Evolutionary conservation across 2,113 vertebrate genomes (phyloP), one percentile per base, ranked within the genome.

Genomic region (Rhagologus leucostigma): DNA sequence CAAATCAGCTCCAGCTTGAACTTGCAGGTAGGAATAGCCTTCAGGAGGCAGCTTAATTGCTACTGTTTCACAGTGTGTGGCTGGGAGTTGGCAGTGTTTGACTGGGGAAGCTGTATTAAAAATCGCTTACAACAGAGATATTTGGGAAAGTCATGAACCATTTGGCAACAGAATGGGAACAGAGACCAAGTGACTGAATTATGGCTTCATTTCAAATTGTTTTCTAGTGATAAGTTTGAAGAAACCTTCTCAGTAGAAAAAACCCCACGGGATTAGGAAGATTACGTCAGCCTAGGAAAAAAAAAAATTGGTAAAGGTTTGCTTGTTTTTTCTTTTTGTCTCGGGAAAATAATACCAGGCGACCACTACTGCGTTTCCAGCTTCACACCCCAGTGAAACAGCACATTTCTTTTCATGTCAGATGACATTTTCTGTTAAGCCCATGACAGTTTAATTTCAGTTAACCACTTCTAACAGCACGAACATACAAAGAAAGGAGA

Each of bases 381-480:
- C 84, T 91, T 78, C 67, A 49, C 20, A 75, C 87, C 46, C 59
- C 57, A 76, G 52, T 91, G 69, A 81, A 93, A 12, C 41, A 73
- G 70, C 11, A 59, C 56, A 29, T 85, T 96, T 90, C 79, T 93
- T 96, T 94, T 97, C 69, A 89, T 87, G 92, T 84, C 73, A 88
- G 69, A 93, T 95, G 94, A 93, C 97, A 97, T 92, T 94, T 96
- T 90, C 73, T 93, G 96, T 92, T 95, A 90, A 96, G 91, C 63
- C 83, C 50, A 35, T 97, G 97, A 97, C 95, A 97, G 74, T 94
- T 97, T 97, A 97, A 97, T 97, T 97, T 95, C 78, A 95, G 87
- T 97, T 97, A 97, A 97, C 92, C 65, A 78, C 79, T 50, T 69
- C 76, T 96, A 96, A 89, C 9, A 4, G 68, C 84, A 46, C 0